These are phyloP conservation scores for Liparis tanakae DNA, from an alignment of 2,797 vertebrate species.

Conservation along the genomic window DNA sequence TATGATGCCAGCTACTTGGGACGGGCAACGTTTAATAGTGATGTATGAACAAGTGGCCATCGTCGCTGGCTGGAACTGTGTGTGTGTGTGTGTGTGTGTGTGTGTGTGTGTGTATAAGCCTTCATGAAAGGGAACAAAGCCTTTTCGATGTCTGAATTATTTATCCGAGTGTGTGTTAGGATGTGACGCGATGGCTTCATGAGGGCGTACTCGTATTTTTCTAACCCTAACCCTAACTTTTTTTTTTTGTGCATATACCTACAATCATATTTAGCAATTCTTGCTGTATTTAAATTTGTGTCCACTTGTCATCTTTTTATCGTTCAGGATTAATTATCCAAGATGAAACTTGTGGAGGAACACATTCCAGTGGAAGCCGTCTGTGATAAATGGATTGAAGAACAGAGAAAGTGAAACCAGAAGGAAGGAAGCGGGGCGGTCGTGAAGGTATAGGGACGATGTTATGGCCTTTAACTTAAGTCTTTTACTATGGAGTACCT, in stretches of 20 bases:
- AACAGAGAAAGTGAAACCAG: background rate
- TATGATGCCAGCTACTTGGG: slow-evolving; percentile 80
- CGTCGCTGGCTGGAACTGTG: slow-evolving; percentile 67
- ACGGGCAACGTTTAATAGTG: slow-evolving; percentile 86
- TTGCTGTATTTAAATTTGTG: background rate
- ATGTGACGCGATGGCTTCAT: slow-evolving; percentile 33
- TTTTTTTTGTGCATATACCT: slow-evolving; percentile 1
- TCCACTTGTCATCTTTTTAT: background rate
- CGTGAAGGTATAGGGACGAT: background rate
- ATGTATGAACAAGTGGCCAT: slow-evolving; percentile 87
- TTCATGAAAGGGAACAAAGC: slow-evolving; percentile 62
- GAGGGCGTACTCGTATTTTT: slow-evolving; percentile 17
- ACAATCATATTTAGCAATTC: background rate
- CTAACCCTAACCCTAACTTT: too few relatives aligned
- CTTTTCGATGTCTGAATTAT: slow-evolving; percentile 46
- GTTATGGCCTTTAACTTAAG: background rate
- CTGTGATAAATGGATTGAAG: background rate
- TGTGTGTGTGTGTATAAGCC: slow-evolving; percentile 22
- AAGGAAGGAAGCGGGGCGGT: background rate
- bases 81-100: background rate
- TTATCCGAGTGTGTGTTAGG: slow-evolving; percentile 48
- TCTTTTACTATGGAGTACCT: background rate
- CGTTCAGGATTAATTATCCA: background rate
- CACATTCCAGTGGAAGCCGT: background rate
- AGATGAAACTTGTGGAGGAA: background rate